phyloP scores from a whole-genome alignment of 2,888 invertebrate species.

The Scelioninae gen. 1 region DNA sequence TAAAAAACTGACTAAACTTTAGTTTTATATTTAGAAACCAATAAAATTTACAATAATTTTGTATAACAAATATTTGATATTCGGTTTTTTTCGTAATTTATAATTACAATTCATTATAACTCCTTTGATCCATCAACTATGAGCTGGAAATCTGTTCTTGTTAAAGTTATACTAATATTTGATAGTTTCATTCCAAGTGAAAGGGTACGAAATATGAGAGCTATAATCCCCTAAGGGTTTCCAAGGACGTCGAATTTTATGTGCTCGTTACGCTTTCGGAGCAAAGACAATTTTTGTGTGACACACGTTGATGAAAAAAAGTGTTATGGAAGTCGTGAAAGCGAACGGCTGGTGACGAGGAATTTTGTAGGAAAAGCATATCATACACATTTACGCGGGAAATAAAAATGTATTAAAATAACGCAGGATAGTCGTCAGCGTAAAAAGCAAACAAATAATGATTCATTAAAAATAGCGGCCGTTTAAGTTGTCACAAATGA shows the following conservation, averaged over 20 bases:
- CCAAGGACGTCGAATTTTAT: conserved; percentile 29
- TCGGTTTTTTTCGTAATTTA: neutral
- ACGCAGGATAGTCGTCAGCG: neutral
- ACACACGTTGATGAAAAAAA: conserved; percentile 34
- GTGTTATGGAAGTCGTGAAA: conserved; percentile 31
- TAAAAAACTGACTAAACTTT: too few species aligned
- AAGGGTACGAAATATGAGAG: conserved; percentile 11
- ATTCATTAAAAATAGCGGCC: conserved; percentile 1
- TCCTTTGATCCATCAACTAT: neutral
- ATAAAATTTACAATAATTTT: too few species aligned
- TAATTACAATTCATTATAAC: too few species aligned
- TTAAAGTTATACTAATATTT: neutral
- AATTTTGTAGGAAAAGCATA: conserved; percentile 5
- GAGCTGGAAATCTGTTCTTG: neutral
- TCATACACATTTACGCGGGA: conserved; percentile 11
- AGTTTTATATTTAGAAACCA: too few species aligned
- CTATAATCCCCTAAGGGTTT: neutral
- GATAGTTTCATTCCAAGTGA: conserved; percentile 16
- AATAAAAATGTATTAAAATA: conserved; percentile 37
- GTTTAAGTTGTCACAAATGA: conserved; percentile 20
- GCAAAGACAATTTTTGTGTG: conserved; percentile 29
- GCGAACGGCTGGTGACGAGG: neutral
- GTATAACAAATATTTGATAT: too few species aligned
- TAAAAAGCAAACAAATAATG: conserved; percentile 7
- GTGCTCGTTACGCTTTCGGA: conserved; percentile 23